A percentile compares a stretch with the other conserved stretches of the same genome.
Evolutionary conservation across 1,140 invertebrate species (phyloP).

Genomic region (Zaprionus nigranus): DNA sequence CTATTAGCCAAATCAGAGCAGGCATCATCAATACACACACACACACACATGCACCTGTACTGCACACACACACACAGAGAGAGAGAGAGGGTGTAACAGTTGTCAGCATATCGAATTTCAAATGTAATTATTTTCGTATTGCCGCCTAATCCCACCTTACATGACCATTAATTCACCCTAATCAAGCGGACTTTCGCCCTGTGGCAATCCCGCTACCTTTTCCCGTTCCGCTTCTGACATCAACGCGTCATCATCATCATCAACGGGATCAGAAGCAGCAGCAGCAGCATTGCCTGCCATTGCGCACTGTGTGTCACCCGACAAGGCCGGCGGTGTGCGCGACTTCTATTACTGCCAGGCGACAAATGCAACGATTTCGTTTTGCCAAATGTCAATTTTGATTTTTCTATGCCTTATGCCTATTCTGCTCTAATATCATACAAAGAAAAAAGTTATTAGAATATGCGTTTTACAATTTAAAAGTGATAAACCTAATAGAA

Average conservation of each 20-base stretch:
- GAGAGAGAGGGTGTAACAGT: constrained; percentile 45
- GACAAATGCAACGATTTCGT: constrained; percentile 24
- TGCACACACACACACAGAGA: constrained; percentile 24
- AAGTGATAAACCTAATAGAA: too few species aligned
- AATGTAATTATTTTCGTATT: constrained; percentile 85
- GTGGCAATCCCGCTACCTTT: constrained; percentile 17
- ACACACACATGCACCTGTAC: constrained; percentile 53
- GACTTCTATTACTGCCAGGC: constrained; percentile 27
- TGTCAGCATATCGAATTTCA: constrained; percentile 83
- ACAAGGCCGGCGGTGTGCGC: constrained; percentile 20
- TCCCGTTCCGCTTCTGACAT: constrained; percentile 58
- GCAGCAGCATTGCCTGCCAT: background rate
- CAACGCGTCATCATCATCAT: constrained; percentile 62
- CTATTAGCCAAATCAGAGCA: constrained; percentile 62
- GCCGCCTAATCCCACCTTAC: constrained; percentile 83
- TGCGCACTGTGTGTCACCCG: constrained; percentile 53
- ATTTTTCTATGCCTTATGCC: background rate
- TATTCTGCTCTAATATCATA: background rate
- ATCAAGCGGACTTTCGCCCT: constrained; percentile 60
- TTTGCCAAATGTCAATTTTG: background rate
- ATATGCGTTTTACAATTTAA: too few species aligned
- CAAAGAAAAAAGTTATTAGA: too few species aligned
- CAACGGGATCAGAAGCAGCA: constrained; percentile 41
- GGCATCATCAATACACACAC: constrained; percentile 61
- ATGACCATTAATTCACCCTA: constrained; percentile 85